These are phyloP conservation scores for Euphydryas editha DNA, from an alignment of 2,888 invertebrate species.

Conservation along the genomic window DNA sequence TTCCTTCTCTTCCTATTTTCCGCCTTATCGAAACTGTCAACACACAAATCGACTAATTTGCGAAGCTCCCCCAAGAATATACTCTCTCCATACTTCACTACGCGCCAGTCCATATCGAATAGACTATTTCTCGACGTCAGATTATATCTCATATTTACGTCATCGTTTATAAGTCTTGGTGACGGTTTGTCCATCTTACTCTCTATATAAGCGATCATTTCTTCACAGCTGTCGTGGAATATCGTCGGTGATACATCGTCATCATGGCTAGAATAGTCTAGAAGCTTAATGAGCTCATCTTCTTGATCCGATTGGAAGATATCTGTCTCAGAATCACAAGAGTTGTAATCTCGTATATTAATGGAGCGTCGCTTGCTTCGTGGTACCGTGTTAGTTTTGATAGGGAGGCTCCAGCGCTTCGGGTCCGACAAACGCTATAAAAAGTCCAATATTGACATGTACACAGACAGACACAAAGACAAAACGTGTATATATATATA, in stretches of 20 bases:
- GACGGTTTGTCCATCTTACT: constrained; percentile 58
- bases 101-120: constrained; percentile 78
- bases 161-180: constrained; percentile 54
- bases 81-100: constrained; percentile 77
- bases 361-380: constrained; percentile 62
- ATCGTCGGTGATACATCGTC: constrained; percentile 80
- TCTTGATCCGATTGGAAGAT: constrained; percentile 91
- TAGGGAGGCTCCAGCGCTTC: constrained; percentile 78
- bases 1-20: constrained; percentile 63
- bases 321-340: constrained; percentile 88
- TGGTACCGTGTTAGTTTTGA: constrained; percentile 63
- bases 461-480: constrained; percentile 41
- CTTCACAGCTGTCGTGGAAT: constrained; percentile 76
- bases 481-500: constrained; percentile 11
- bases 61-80: constrained; percentile 75
- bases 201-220: constrained; percentile 72
- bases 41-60: constrained; percentile 66
- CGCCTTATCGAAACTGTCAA: constrained; percentile 58
- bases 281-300: constrained; percentile 89
- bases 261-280: constrained; percentile 87
- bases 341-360: constrained; percentile 64
- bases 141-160: constrained; percentile 70
- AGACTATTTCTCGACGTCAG: constrained; percentile 70
- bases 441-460: constrained; percentile 59
- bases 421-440: constrained; percentile 74